Base-by-base conservation (phyloP, 1,140 invertebrate species). In the Oedothorax gibbosus region DNA sequence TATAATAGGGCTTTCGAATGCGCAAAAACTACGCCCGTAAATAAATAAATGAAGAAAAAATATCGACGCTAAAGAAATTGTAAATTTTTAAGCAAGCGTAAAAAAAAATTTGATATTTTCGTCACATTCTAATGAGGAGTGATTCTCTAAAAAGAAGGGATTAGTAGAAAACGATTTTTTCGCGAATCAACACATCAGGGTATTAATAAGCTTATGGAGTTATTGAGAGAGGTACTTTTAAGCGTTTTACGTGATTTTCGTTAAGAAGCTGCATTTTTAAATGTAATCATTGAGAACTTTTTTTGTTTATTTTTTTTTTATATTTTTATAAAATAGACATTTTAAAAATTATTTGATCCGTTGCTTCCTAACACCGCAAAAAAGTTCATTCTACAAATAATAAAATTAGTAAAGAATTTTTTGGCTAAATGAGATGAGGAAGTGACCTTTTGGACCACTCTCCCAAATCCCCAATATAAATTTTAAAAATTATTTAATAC, bases 111-210 rank as follows among this genome's bases (percentile, higher is more conserved):
- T 15, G n/a, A 35, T 64, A 57, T 71, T 71, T 77, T 64, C 65
- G 21, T 62, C 60, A n/a, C 75, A 20, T 57, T 75, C 56, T 77
- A 77, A 77, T 77, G 75, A 77, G 75, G 53, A 57, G 7, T 20
- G 60, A 77, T 77, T 62, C 56, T 20, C 20, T 50, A 77, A 77
- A 77, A 75, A 77, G 56, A 77, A 50, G 35, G 75, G 75, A 77
- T 77, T 77, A 77, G 75, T 35, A 57, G 75, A 18, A 64, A 77
- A 77, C 49, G 53, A 18, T 64, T 77, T 77, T 77, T 77, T 77
- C 15, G 57, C 14, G 60, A 18, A 77, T 18, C 18, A 75, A 57
- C 54, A 75, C 53, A 65, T 65, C 57, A 64, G 56, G 35, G 53
- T 50, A 57, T 64, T 77, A 77, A 77, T 77, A 57, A 77, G 75